Conservation (phyloP, 35 echinoderm and acorn worm species). For the Heliocidaris erythrogramma region DNA sequence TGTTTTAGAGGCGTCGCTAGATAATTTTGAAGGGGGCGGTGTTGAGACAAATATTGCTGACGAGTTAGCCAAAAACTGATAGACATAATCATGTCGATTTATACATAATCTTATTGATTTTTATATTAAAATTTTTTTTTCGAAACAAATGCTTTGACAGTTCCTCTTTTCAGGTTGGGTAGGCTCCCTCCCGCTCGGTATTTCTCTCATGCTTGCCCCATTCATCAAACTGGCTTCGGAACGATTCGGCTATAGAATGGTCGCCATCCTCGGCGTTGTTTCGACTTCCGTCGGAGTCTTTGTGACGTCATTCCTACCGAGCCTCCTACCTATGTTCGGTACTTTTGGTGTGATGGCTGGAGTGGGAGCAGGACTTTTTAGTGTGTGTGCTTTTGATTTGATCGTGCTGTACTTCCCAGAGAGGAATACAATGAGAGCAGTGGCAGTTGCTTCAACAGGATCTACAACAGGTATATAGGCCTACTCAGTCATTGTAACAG, state of each 20-base stretch:
- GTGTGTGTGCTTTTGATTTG: background rate
- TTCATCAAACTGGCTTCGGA: background rate
- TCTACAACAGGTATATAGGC: background rate
- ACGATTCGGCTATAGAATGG: background rate
- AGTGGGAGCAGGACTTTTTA: background rate
- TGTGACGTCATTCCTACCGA: background rate
- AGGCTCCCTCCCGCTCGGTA: background rate
- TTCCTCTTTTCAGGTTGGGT: slow-evolving; percentile 8
- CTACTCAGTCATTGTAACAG: too few species aligned
- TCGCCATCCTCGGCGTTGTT: background rate
- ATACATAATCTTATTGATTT: too few species aligned
- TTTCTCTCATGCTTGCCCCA: background rate
- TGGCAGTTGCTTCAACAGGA: background rate
- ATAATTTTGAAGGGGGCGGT: too few species aligned
- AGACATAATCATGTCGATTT: too few species aligned
- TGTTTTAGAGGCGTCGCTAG: too few species aligned
- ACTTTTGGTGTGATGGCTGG: background rate
- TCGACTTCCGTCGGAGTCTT: background rate
- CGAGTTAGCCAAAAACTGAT: too few species aligned
- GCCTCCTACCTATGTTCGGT: background rate
- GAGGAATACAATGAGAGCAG: background rate
- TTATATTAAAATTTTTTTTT: too few species aligned
- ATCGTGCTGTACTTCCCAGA: background rate
- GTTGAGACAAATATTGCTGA: too few species aligned
- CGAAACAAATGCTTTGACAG: too few species aligned